These are phyloP conservation scores for Globia sparganii DNA, from an alignment of 2,888 invertebrate species.

Conservation along the genomic window DNA sequence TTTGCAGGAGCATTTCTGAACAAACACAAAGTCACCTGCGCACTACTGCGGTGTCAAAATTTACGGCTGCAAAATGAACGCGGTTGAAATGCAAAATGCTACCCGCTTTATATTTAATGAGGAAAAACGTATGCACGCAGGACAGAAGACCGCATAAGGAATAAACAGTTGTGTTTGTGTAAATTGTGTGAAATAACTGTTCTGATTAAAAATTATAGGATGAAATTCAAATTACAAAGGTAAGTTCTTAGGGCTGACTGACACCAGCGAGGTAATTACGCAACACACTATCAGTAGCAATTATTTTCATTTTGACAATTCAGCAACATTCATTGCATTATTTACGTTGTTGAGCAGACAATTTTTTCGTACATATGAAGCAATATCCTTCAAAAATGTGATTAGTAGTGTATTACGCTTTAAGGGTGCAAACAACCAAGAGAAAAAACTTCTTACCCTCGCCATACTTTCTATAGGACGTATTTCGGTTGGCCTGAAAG, in stretches of 20 bases:
- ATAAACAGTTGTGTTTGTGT: constrained; percentile 37
- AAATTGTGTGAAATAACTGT: constrained; percentile 12
- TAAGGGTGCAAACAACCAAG: not conserved
- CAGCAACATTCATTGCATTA: too few species aligned
- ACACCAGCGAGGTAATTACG: too few species aligned
- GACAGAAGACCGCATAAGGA: constrained; percentile 44
- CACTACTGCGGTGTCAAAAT: constrained; percentile 49
- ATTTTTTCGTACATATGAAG: too few species aligned
- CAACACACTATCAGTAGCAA: too few species aligned
- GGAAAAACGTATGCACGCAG: constrained; percentile 49
- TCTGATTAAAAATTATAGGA: not conserved
- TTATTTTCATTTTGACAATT: too few species aligned
- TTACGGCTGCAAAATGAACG: constrained; percentile 45
- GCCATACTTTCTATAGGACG: not conserved
- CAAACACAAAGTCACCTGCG: constrained; percentile 43
- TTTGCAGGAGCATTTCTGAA: not conserved
- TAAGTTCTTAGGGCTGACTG: not conserved
- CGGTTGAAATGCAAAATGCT: constrained; percentile 53
- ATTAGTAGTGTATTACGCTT: too few species aligned
- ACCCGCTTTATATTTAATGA: constrained; percentile 47
- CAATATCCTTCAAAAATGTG: too few species aligned
- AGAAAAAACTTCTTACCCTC: not conserved
- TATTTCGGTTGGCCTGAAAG: not conserved
- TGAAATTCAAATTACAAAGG: not conserved
- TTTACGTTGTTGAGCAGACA: too few species aligned